Conservation (phyloP, 2,888 invertebrate species). For the Zelleria hepariella region DNA sequence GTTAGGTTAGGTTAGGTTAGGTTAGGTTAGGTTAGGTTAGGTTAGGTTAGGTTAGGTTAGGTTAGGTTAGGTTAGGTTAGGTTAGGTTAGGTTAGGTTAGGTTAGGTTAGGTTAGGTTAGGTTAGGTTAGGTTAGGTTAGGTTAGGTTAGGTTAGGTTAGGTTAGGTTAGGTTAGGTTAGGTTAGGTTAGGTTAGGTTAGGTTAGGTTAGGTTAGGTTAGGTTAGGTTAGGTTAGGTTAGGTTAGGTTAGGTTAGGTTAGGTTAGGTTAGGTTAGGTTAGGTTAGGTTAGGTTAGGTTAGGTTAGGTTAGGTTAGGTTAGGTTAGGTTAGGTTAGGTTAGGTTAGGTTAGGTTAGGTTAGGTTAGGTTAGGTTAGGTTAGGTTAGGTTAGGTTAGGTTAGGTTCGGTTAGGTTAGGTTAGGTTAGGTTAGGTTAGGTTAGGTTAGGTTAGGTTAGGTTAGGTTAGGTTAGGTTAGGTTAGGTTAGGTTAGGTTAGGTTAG, state of each 20-base stretch:
- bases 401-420: conserved; percentile 8
- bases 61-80: conserved; percentile 16
- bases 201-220: conserved; percentile 11
- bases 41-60: conserved; percentile 16
- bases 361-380: conserved; percentile 9
- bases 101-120: too few species aligned
- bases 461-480: conserved; percentile 6
- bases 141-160: conserved; percentile 13
- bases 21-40: conserved; percentile 16
- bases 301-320: conserved; percentile 8
- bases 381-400: conserved; percentile 8
- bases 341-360: conserved; percentile 12
- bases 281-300: conserved; percentile 10
- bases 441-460: conserved; percentile 8
- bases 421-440: conserved; percentile 8
- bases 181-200: conserved; percentile 13
- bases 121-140: conserved; percentile 15
- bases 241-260: conserved; percentile 14
- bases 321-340: conserved; percentile 11
- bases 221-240: conserved; percentile 15
- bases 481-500: conserved; percentile 8
- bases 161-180: conserved; percentile 14
- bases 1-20: conserved; percentile 16
- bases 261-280: conserved; percentile 14
- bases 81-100: conserved; percentile 14